Percentiles rank a stretch among this genome's conserved stretches.
phyloP scores from a whole-genome alignment of 2,113 vertebrate species.

The human region DNA sequence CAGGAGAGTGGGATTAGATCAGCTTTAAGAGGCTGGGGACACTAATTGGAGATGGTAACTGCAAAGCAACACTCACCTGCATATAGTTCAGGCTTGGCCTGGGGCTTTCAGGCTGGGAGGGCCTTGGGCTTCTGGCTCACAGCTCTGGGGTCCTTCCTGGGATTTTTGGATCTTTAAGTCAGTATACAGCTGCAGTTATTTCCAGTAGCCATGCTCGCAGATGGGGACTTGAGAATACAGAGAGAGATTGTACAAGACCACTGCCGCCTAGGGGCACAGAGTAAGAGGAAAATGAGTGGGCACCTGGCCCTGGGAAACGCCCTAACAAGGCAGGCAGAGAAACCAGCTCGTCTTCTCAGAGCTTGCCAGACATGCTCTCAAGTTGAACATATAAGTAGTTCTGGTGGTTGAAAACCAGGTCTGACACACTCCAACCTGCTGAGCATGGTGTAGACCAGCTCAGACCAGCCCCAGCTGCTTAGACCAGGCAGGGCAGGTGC shows the following conservation, averaged over 20 bases:
- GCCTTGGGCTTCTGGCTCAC: background rate
- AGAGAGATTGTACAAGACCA: background rate
- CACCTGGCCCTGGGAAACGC: background rate
- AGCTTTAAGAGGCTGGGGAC: background rate
- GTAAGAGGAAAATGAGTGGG: background rate
- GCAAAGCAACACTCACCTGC: too few species aligned
- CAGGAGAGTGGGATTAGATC: fast-evolving
- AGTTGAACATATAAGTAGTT: background rate
- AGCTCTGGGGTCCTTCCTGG: background rate
- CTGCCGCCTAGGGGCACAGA: background rate
- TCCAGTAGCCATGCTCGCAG: background rate
- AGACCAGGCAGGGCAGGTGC: too few species aligned
- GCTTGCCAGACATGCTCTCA: background rate
- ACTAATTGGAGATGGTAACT: background rate
- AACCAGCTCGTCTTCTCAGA: background rate
- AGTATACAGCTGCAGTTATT: background rate
- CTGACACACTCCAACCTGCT: fast-evolving
- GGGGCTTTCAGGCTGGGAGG: background rate
- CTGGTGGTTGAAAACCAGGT: fast-evolving
- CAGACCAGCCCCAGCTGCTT: fast-evolving
- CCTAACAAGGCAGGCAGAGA: too few species aligned
- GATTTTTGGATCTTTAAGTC: background rate
- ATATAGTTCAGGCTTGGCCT: fast-evolving
- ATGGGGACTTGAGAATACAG: background rate
- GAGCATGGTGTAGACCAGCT: fast-evolving